A percentile compares a stretch with the other conserved stretches of the same genome.
phyloP scores from a whole-genome alignment of 2,797 vertebrate genomes.

The Amblyopsis hoosieri region DNA sequence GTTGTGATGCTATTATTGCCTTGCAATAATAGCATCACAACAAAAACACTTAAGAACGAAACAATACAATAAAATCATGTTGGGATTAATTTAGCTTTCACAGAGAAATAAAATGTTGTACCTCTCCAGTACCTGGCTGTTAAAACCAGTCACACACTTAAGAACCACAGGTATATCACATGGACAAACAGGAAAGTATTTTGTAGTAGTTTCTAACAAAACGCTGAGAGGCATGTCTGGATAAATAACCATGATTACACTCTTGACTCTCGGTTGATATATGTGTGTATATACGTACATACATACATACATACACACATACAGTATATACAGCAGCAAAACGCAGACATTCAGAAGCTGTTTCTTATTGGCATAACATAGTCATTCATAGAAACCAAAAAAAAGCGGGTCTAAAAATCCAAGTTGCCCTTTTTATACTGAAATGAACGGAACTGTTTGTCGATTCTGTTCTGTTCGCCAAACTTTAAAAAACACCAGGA shows the following conservation, averaged over 20 bases:
- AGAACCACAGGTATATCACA: constrained; percentile 4
- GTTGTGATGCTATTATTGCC: no score
- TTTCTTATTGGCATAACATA: constrained; percentile 91
- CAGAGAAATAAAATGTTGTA: neutral
- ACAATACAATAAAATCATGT: neutral
- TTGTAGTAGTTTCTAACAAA: constrained; percentile 74
- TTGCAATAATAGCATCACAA: no score
- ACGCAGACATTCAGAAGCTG: constrained; percentile 96
- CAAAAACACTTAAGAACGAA: neutral
- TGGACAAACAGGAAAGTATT: neutral
- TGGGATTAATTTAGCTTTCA: neutral
- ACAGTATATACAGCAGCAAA: constrained; percentile 82
- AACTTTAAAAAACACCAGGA: constrained; percentile 2
- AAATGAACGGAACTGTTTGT: constrained; percentile 80
- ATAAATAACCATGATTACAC: constrained; percentile 70
- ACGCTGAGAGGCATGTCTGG: constrained; percentile 89
- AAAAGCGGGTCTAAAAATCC: constrained; percentile 87
- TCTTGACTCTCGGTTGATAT: constrained; percentile 37
- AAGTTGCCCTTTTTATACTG: constrained; percentile 85
- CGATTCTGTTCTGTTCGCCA: constrained; percentile 39
- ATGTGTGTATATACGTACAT: no score
- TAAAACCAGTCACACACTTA: no score
- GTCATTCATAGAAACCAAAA: constrained; percentile 86
- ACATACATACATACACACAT: no score
- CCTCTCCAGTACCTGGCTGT: no score